These are phyloP conservation scores for Eupithecia subfuscata DNA, from an alignment of 2,888 invertebrate species.

Conservation along the genomic window DNA sequence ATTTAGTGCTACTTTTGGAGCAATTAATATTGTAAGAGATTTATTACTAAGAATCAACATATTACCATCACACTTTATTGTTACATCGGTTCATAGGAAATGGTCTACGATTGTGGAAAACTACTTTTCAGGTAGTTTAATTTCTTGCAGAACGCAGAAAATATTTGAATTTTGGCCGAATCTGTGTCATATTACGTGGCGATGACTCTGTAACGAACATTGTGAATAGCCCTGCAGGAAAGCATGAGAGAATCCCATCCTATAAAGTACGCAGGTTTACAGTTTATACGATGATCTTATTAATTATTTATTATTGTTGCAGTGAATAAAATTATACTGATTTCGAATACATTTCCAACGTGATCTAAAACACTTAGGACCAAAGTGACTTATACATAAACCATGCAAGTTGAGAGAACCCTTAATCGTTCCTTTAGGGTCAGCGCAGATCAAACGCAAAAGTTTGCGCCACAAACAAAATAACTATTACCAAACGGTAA, in stretches of 20 bases:
- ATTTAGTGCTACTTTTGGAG: too few species aligned
- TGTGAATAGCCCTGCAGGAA: neutral
- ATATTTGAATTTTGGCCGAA: too few species aligned
- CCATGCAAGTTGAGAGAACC: slow-evolving; percentile 56
- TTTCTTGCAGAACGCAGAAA: too few species aligned
- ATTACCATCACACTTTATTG: too few species aligned
- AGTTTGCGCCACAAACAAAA: neutral
- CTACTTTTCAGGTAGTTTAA: too few species aligned
- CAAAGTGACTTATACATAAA: slow-evolving; percentile 24
- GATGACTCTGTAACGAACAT: too few species aligned
- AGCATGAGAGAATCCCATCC: neutral
- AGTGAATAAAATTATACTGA: slow-evolving; percentile 15
- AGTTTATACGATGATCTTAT: neutral
- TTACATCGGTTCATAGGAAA: too few species aligned
- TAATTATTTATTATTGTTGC: slow-evolving; percentile 1
- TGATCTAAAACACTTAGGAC: slow-evolving; percentile 19
- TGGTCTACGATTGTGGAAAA: too few species aligned
- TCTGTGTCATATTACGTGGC: too few species aligned
- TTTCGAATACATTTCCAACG: slow-evolving; percentile 16
- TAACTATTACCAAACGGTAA: neutral
- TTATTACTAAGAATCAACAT: too few species aligned
- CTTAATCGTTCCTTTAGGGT: slow-evolving; percentile 35
- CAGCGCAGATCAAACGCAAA: slow-evolving; percentile 3
- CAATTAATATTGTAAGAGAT: too few species aligned
- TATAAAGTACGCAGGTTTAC: neutral